These are phyloP conservation scores for Drepana arcuata DNA, from an alignment of 1,140 invertebrate genomes.

Conservation along the genomic window DNA sequence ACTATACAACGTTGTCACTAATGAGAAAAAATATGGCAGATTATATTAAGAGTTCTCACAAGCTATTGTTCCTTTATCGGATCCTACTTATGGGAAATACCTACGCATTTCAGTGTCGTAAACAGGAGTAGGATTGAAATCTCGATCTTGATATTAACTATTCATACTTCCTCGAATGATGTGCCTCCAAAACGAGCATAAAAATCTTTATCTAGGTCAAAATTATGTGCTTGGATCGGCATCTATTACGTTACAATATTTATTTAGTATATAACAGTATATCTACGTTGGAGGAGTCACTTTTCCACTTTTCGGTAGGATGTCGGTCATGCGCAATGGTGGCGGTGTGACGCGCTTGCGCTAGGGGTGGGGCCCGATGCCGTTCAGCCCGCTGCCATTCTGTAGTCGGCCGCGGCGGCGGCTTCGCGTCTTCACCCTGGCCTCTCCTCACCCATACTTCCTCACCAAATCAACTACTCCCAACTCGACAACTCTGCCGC, in stretches of 20 bases:
- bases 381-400: constrained; percentile 59
- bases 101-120: constrained; percentile 3
- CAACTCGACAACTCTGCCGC: constrained; percentile 40
- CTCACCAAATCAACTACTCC: constrained; percentile 28
- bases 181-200: constrained; percentile 17
- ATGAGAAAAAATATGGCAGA: constrained; percentile 25
- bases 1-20: constrained; percentile 33
- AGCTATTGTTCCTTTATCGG: constrained; percentile 7
- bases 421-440: constrained; percentile 33
- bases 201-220: constrained; percentile 35
- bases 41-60: constrained; percentile 6
- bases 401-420: constrained; percentile 57
- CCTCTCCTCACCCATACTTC: constrained; percentile 18
- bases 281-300: constrained; percentile 68
- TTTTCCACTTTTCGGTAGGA: constrained; percentile 68
- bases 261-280: constrained; percentile 67
- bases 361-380: constrained; percentile 60
- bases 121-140: constrained; percentile 4
- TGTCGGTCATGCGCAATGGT: constrained; percentile 60
- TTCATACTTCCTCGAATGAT: constrained; percentile 7
- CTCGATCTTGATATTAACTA: constrained; percentile 4
- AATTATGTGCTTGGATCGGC: constrained; percentile 36
- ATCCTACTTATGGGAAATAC: neutral
- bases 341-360: constrained; percentile 40
- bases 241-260: constrained; percentile 62